Evolutionary conservation across 2,113 vertebrate species (phyloP).

Genomic region (Ceratotherium simum): DNA sequence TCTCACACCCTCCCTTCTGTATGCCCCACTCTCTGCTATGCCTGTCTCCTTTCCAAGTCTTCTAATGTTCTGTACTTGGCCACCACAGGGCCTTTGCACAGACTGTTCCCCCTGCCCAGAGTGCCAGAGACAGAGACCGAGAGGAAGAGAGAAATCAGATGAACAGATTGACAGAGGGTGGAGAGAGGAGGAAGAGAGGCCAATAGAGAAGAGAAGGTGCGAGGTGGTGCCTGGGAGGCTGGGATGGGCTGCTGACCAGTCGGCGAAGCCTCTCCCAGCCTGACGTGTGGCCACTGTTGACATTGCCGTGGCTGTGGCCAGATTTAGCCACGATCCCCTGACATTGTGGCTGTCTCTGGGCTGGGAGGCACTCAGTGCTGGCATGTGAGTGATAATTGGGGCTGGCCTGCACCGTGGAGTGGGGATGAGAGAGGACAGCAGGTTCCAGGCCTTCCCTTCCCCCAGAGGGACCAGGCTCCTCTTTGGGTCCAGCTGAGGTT

Average conservation of each 20-base stretch:
- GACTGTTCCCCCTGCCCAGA: neutral
- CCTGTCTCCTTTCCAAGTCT: neutral
- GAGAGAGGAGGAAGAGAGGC: too few relatives aligned
- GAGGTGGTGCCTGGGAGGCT: neutral
- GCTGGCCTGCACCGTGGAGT: neutral
- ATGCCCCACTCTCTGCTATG: neutral
- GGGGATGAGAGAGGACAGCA: too few relatives aligned
- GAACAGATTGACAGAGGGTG: rapidly evolving
- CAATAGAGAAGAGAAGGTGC: rapidly evolving
- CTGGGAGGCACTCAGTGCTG: rapidly evolving
- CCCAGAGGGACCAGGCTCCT: neutral
- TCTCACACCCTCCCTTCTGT: neutral
- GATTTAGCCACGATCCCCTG: neutral
- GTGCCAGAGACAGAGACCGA: neutral
- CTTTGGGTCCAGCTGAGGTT: neutral
- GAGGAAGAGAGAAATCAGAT: neutral
- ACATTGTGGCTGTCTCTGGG: neutral
- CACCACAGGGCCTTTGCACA: neutral
- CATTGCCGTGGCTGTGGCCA: rapidly evolving
- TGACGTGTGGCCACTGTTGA: neutral
- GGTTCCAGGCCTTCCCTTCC: neutral
- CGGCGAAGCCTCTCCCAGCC: rapidly evolving
- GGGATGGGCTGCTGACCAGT: too few relatives aligned
- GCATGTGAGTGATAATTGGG: neutral
- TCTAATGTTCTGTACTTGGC: neutral